phyloP scores from a whole-genome alignment of 1,140 invertebrate species.

The Idris sp. region DNA sequence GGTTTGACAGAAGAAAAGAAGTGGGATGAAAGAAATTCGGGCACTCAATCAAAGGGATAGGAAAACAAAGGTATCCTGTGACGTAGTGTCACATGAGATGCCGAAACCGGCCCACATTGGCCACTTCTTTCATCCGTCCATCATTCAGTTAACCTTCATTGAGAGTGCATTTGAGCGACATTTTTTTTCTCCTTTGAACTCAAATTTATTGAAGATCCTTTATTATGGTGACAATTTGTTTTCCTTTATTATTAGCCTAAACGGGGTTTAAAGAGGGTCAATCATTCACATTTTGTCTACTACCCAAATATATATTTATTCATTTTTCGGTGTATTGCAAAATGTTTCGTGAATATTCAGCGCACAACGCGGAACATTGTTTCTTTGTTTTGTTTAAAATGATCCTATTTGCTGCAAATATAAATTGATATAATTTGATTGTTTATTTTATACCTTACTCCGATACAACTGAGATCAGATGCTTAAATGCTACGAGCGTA shows the following conservation, averaged over 20 bases:
- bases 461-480: constrained; percentile 45
- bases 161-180: constrained; percentile 39
- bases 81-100: constrained; percentile 77
- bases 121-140: constrained; percentile 79
- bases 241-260: constrained; percentile 13
- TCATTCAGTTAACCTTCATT: constrained; percentile 69
- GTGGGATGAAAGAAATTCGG: constrained; percentile 61
- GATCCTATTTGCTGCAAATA: no score
- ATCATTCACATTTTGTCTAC: no score
- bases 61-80: constrained; percentile 75
- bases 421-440: constrained; percentile 47
- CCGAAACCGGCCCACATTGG: constrained; percentile 78
- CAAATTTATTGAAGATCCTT: constrained; percentile 19
- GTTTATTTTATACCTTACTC: constrained; percentile 41
- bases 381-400: no score
- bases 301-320: no score
- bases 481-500: constrained; percentile 56
- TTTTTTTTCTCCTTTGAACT: constrained; percentile 22
- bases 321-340: no score
- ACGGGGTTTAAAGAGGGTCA: constrained; percentile 1
- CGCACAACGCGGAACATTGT: no score
- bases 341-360: no score
- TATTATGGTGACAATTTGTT: constrained; percentile 43
- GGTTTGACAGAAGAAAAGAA: constrained; percentile 58
- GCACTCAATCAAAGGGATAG: constrained; percentile 76